These are phyloP conservation scores for Phasia obesa DNA, from an alignment of 2,888 invertebrate species.

Conservation along the genomic window DNA sequence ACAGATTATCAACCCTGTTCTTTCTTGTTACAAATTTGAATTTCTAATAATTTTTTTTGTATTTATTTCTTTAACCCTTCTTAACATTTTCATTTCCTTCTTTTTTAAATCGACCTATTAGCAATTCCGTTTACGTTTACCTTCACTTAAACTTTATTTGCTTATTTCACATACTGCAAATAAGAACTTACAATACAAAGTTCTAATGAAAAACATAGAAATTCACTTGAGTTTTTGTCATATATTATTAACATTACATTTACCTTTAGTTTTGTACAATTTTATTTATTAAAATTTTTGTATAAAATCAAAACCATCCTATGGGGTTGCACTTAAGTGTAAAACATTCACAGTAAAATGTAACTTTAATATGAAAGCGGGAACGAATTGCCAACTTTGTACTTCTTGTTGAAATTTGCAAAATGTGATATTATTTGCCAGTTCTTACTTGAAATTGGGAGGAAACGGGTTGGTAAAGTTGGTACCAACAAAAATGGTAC, in stretches of 20 bases:
- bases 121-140: background rate
- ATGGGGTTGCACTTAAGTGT: background rate
- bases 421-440: too few species aligned
- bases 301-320: too few species aligned
- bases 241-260: background rate
- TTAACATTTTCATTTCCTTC: background rate
- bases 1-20: too few species aligned
- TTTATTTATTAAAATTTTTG: constrained; percentile 6
- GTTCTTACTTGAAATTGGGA: too few species aligned
- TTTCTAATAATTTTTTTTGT: too few species aligned
- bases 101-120: background rate
- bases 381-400: background rate
- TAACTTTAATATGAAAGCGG: background rate
- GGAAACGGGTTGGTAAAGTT: too few species aligned
- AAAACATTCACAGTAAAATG: background rate
- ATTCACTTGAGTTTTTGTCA: background rate
- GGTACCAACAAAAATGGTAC: too few species aligned
- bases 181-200: too few species aligned
- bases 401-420: too few species aligned
- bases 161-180: background rate
- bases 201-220: background rate
- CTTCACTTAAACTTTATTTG: background rate
- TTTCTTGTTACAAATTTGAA: too few species aligned
- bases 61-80: constrained; percentile 2
- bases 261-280: background rate